These are phyloP conservation scores for Dicyrtomina minuta DNA, from an alignment of 2,888 invertebrate species.

Conservation along the genomic window DNA sequence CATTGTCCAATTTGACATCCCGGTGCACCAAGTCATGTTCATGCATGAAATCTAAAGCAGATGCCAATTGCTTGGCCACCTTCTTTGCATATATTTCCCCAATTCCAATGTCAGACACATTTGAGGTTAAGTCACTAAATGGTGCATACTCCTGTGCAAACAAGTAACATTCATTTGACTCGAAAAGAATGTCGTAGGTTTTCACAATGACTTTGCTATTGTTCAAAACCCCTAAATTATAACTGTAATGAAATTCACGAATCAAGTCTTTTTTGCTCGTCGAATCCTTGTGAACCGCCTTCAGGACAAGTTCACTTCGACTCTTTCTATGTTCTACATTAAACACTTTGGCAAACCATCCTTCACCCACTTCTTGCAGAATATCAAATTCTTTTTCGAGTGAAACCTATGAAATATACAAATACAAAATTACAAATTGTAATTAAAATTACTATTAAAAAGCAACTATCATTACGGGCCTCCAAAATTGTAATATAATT, in stretches of 20 bases:
- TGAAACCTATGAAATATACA: conserved; percentile 68
- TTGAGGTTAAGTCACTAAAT: conserved; percentile 88
- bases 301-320: conserved; percentile 89
- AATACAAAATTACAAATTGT: too few species aligned
- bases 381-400: conserved; percentile 91
- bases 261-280: conserved; percentile 83
- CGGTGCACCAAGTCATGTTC: conserved; percentile 88
- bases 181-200: conserved; percentile 94
- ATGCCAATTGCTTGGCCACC: conserved; percentile 66
- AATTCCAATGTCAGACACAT: conserved; percentile 84
- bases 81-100: conserved; percentile 65
- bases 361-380: conserved; percentile 88
- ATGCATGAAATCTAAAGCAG: conserved; percentile 94
- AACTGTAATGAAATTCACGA: conserved; percentile 92
- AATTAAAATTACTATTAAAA: too few species aligned
- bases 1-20: conserved; percentile 89
- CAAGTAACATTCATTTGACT: conserved; percentile 57
- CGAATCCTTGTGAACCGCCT: conserved; percentile 84
- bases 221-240: conserved; percentile 76
- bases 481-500: too few species aligned
- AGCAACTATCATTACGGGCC: too few species aligned
- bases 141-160: conserved; percentile 87
- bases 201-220: conserved; percentile 86
- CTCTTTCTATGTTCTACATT: conserved; percentile 88
- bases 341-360: conserved; percentile 88